Conservation (phyloP, 2,888 invertebrate genomes). For the Altica lythri region DNA sequence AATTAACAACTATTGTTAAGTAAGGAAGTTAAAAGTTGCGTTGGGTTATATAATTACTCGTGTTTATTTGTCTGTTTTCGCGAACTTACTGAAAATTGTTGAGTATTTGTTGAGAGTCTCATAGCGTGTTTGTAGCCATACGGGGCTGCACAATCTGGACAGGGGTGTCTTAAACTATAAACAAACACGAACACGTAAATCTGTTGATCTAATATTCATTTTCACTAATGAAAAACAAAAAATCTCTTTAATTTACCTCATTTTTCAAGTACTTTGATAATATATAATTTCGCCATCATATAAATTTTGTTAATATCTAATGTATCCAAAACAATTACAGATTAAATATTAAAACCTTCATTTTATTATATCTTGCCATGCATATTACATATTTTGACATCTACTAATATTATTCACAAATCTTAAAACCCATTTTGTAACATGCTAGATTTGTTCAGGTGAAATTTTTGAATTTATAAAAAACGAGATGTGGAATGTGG, state of each 20-base stretch:
- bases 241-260: neutral
- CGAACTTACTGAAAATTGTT: slow-evolving; percentile 82
- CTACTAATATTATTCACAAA: slow-evolving; percentile 11
- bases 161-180: slow-evolving; percentile 72
- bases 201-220: too few species aligned
- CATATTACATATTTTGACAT: neutral
- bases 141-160: slow-evolving; percentile 80
- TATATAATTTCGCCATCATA: slow-evolving; percentile 4
- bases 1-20: too few species aligned
- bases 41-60: slow-evolving; percentile 27
- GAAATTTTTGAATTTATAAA: too few species aligned
- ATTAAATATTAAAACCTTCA: neutral
- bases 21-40: too few species aligned
- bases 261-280: neutral
- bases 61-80: slow-evolving; percentile 6
- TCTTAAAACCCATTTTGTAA: neutral
- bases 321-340: neutral
- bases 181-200: slow-evolving; percentile 38
- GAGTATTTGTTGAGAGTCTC: slow-evolving; percentile 82
- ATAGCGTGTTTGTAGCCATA: slow-evolving; percentile 96
- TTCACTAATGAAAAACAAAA: too few species aligned
- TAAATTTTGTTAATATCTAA: neutral
- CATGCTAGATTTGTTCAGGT: too few species aligned
- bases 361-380: too few species aligned
- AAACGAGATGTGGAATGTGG: too few species aligned